Base-by-base conservation (phyloP, 2,797 vertebrate genomes). In the Sebastes matsubarae region DNA sequence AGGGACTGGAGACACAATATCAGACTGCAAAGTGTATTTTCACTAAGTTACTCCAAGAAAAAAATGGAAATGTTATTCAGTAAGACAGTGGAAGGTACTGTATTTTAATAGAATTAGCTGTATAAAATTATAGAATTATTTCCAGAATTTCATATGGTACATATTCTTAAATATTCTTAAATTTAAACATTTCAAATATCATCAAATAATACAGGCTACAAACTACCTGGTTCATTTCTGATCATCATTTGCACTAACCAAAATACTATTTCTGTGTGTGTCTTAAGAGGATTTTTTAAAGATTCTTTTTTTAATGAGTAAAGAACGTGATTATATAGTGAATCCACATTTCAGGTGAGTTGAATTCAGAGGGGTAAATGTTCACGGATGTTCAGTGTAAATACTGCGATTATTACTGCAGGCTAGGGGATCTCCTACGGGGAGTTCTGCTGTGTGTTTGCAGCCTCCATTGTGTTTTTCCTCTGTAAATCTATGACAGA, bases 401-500 rank as follows among this genome's bases (percentile, higher is more conserved):
- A 81, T 71, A 75, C 57, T 74, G 58, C 69, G 30, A 71, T 79
- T 77, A 79, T 79, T 80, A 52, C 69, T 73, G 64, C 57, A 36
- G 65, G 24, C 32, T 58, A n/a, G 20, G 25, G 60, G 20, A 42
- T 83, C 70, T 86, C 42, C n/a, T 63, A 8, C 4, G 13, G 64
- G 71, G 81, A 85, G 81, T 84, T 86, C 67, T 81, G 73, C 72
- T 77, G 70, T 75, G 34, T 81, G 73, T 82, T 90, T 68, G 64
- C 64, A 55, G 71, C 71, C 69, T 80, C 74, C 74, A 83, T 86
- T 90, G 85, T 90, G 86, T 89, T 92, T 88, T 89, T 84, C 66
- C 76, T 87, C 85, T 72, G 78, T 88, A 83, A 91, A 88, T 84
- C 88, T 84, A 72, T 86, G 86, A 84, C 80, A 76, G 72, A 86